phyloP scores from a whole-genome alignment of 2,113 vertebrate species.

The Cairina moschata region DNA sequence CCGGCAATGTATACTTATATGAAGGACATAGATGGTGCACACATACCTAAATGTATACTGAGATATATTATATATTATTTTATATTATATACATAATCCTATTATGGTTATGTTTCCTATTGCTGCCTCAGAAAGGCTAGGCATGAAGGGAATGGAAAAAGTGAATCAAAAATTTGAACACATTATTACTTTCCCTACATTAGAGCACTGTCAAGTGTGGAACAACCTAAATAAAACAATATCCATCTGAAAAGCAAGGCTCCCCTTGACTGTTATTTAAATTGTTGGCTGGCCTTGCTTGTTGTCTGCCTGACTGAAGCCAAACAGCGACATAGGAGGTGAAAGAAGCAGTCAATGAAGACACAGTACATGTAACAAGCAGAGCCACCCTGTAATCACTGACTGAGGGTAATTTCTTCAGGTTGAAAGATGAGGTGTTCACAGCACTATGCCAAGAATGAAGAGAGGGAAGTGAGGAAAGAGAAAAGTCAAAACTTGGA shows the following conservation, averaged over 20 bases:
- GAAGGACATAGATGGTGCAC: background rate
- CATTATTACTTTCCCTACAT: conserved; percentile 11
- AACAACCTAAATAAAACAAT: conserved; percentile 10
- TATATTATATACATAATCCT: background rate
- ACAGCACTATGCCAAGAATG: background rate
- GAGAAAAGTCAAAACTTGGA: background rate
- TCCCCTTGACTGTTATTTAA: background rate
- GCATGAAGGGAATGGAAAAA: background rate
- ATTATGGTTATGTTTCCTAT: background rate
- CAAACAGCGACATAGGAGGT: background rate
- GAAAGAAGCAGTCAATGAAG: conserved; percentile 6
- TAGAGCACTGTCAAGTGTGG: background rate
- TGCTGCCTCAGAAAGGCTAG: background rate
- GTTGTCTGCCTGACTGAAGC: background rate
- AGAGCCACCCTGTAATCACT: background rate
- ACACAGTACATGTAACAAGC: background rate
- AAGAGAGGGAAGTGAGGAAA: background rate
- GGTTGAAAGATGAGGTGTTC: conserved; percentile 10
- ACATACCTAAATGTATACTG: background rate
- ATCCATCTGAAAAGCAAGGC: background rate
- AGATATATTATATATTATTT: background rate
- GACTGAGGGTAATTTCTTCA: background rate
- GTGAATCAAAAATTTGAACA: background rate
- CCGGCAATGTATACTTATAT: background rate
- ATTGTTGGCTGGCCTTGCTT: background rate